phyloP scores from a whole-genome alignment of 1,140 invertebrate species.

The Trichomalopsis sarcophagae region DNA sequence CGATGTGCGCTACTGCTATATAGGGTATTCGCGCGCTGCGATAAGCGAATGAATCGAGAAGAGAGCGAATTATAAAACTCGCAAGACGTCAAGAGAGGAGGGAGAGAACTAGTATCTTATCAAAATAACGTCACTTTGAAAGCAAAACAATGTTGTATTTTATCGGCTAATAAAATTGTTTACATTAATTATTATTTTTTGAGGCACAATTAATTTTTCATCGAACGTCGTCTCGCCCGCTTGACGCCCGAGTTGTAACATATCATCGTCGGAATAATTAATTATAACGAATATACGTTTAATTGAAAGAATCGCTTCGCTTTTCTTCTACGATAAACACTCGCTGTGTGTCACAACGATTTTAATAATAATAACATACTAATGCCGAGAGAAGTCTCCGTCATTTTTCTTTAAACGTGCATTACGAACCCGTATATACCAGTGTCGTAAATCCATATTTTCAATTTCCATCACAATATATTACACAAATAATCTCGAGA shows the following conservation, averaged over 20 bases:
- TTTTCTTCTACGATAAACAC: not conserved
- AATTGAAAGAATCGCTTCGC: not conserved
- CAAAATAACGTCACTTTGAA: slow-evolving; percentile 27
- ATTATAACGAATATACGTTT: not conserved
- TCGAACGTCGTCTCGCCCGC: not conserved
- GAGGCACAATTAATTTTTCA: not conserved
- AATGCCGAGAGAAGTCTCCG: too few species aligned
- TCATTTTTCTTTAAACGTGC: too few species aligned
- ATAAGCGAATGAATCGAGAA: not conserved
- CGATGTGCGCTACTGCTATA: not conserved
- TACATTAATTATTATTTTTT: slow-evolving; percentile 28
- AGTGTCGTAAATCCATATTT: not conserved
- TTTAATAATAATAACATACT: too few species aligned
- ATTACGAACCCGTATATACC: too few species aligned
- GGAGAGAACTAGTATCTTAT: slow-evolving; percentile 1
- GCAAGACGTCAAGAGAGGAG: not conserved
- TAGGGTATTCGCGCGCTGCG: not conserved
- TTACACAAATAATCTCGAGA: too few species aligned
- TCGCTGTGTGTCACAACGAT: too few species aligned
- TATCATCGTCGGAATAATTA: not conserved
- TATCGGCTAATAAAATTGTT: slow-evolving; percentile 18
- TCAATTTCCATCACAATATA: not conserved
- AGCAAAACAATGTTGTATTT: slow-evolving; percentile 32
- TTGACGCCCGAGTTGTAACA: not conserved
- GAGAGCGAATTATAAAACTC: not conserved